Evolutionary conservation across 2,888 invertebrate species (phyloP), one percentile per base, ranked within the genome.

Genomic region (Volucella zonaria): DNA sequence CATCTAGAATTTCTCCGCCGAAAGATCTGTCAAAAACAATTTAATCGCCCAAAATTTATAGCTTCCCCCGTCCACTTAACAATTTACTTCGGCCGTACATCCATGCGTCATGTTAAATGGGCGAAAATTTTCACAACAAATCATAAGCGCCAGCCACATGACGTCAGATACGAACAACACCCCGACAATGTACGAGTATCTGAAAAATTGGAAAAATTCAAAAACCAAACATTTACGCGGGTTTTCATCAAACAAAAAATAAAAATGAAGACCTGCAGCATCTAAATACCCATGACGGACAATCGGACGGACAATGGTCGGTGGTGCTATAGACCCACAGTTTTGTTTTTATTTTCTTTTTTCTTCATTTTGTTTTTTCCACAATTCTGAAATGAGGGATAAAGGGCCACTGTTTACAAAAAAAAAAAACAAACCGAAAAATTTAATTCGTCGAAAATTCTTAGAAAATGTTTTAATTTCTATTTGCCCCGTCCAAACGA

Each of bases 1-100:
- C 31, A 31, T 52, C 40, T 23, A 43, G 52, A 61, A 62, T 14
- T 43, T 66, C 71, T 38, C 45, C 47, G 64, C 62, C 83, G 75
- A 74, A 68, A 83, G 51, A 86, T 64, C 83, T 80, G 81, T 86
- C 87, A 86, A 71, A 75, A 87, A 71, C 74, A 79, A 87, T 87
- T 87, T 87, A 74, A 83, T 83, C 66, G 86, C 49, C 79, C n/a
- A 85, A 86, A 80, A 88, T 88, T 88, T 87, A 90, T 91, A 88
- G 87, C 88, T 83, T 86, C 86, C 31, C 31, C 31, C 31, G 87
- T 78, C 88, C 88, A 89, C 87, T 90, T 90, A 89, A 86, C 64
- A 83, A 90, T 90, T 90, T 75, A 88, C 86, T 88, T 88, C 88
- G 87, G 82, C 85, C 87, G 86, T 87, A 61, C 79, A 52, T 51